These are phyloP conservation scores for Hydropsyche tenuis DNA, from an alignment of 1,140 invertebrate genomes.

Conservation along the genomic window DNA sequence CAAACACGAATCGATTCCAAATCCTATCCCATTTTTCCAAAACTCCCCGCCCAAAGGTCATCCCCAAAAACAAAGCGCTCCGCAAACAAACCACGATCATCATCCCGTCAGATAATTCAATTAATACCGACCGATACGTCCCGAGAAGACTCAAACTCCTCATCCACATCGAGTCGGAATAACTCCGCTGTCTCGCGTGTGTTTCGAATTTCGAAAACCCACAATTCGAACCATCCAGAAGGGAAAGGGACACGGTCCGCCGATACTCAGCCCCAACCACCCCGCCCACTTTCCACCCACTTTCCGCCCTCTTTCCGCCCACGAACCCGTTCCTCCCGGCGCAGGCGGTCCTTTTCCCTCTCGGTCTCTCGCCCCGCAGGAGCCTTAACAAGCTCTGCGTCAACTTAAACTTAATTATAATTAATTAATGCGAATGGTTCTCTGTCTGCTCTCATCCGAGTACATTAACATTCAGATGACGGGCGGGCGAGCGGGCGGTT, in stretches of 20 bases:
- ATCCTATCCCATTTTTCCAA: too few species aligned
- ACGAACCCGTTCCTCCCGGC: not conserved
- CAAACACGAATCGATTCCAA: too few species aligned
- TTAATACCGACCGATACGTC: not conserved
- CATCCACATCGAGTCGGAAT: conserved; percentile 9
- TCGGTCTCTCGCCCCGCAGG: conserved; percentile 55
- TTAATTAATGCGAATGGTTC: conserved; percentile 73
- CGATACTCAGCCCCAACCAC: conserved; percentile 28
- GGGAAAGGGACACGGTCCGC: not conserved
- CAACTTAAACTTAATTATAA: conserved; percentile 81
- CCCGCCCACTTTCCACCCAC: too few species aligned
- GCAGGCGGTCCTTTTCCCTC: conserved; percentile 9
- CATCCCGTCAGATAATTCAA: conserved; percentile 11
- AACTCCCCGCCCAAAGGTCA: too few species aligned
- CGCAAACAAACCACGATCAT: conserved; percentile 4
- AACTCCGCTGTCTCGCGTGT: conserved; percentile 28
- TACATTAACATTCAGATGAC: conserved; percentile 52
- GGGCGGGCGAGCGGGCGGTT: conserved; percentile 26
- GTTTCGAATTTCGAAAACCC: conserved; percentile 29
- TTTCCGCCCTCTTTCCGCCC: too few species aligned
- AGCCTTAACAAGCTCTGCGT: conserved; percentile 61
- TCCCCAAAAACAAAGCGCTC: too few species aligned
- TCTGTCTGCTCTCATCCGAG: conserved; percentile 55
- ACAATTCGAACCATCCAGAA: not conserved
- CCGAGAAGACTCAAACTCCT: not conserved